phyloP scores from a whole-genome alignment of 2,888 invertebrate genomes.

The Glaucopsyche alexis region DNA sequence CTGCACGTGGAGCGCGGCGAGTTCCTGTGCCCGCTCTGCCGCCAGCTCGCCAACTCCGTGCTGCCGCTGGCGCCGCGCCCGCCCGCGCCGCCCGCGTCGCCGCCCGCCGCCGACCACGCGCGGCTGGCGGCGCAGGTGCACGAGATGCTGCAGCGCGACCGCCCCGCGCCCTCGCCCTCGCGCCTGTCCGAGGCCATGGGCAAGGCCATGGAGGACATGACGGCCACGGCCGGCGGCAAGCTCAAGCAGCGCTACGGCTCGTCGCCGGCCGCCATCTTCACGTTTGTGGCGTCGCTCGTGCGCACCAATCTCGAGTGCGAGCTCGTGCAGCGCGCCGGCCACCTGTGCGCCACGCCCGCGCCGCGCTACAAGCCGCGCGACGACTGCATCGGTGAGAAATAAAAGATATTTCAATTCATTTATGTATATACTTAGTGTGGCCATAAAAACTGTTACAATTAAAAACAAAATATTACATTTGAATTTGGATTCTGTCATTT shows the following conservation, averaged over 20 bases:
- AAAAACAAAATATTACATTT: no score
- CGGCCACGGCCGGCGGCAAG: slow-evolving; percentile 90
- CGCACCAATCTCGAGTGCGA: slow-evolving; percentile 96
- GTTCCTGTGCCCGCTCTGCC: slow-evolving; percentile 96
- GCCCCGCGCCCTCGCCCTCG: slow-evolving; percentile 75
- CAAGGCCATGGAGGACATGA: slow-evolving; percentile 96
- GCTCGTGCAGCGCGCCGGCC: slow-evolving; percentile 92
- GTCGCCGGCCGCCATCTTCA: slow-evolving; percentile 82
- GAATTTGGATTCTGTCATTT: no score
- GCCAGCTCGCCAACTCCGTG: slow-evolving; percentile 88
- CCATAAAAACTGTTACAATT: no score
- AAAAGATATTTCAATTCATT: not conserved
- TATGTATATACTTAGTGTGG: no score
- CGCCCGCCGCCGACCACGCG: slow-evolving; percentile 61
- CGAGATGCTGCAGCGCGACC: slow-evolving; percentile 84
- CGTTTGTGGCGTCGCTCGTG: slow-evolving; percentile 93
- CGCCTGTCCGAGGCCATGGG: slow-evolving; percentile 93
- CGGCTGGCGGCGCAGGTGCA: slow-evolving; percentile 65
- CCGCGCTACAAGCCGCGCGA: slow-evolving; percentile 86
- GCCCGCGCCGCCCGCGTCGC: slow-evolving; percentile 82
- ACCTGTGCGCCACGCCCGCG: slow-evolving; percentile 75
- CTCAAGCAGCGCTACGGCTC: slow-evolving; percentile 84
- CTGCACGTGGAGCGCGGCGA: slow-evolving; percentile 86
- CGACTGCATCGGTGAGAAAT: slow-evolving; percentile 84
- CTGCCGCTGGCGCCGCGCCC: slow-evolving; percentile 89